These are phyloP conservation scores for Psilanteris sp. DNA, from an alignment of 1,140 invertebrate genomes.

Conservation along the genomic window DNA sequence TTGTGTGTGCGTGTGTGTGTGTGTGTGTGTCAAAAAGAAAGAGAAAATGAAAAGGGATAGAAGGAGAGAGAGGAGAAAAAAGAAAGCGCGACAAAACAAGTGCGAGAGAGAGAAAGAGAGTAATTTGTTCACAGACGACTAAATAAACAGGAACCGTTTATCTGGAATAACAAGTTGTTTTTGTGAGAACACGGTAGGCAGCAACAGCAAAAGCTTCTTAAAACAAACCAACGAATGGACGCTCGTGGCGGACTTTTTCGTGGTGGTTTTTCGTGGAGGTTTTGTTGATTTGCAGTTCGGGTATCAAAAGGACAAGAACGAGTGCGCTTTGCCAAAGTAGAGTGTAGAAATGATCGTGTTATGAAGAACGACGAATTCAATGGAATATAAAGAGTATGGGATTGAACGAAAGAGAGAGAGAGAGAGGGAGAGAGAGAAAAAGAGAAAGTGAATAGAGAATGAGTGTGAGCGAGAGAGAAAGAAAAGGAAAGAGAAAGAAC, in stretches of 20 bases:
- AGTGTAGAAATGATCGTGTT: slow-evolving; percentile 30
- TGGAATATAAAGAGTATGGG: too few relatives aligned
- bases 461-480: too few relatives aligned
- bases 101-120: slow-evolving; percentile 8
- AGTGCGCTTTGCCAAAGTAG: slow-evolving; percentile 34
- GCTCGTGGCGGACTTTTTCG: too few relatives aligned
- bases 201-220: too few relatives aligned
- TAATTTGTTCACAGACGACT: slow-evolving; percentile 21
- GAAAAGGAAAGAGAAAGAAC: too few relatives aligned
- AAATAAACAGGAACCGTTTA: slow-evolving; percentile 3
- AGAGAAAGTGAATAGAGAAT: too few relatives aligned
- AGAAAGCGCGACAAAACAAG: slow-evolving; percentile 3
- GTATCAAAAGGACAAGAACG: slow-evolving; percentile 13
- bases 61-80: slow-evolving; percentile 11
- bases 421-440: too few relatives aligned
- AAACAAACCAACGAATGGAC: too few relatives aligned
- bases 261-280: too few relatives aligned
- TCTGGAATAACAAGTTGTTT: neutral
- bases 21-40: slow-evolving; percentile 31
- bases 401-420: too few relatives aligned
- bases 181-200: too few relatives aligned
- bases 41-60: slow-evolving; percentile 20
- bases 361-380: slow-evolving; percentile 50
- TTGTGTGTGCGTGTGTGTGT: slow-evolving; percentile 44
- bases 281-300: too few relatives aligned